A percentile compares a stretch with the other conserved stretches of the same genome.
phyloP scores from a whole-genome alignment of 2,888 invertebrate species.

The Deilephila elpenor region DNA sequence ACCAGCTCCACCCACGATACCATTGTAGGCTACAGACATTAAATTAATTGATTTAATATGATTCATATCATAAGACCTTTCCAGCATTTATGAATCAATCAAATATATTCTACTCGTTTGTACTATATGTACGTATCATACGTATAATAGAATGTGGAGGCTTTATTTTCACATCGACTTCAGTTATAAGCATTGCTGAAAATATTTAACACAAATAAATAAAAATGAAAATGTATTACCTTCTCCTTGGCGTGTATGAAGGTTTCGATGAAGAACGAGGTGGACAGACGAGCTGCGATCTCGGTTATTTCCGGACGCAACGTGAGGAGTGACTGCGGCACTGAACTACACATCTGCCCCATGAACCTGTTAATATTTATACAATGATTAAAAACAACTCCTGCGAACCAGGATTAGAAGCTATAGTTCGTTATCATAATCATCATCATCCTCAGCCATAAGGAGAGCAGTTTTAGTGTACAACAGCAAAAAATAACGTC shows the following conservation, averaged over 20 bases:
- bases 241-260: conserved; percentile 99
- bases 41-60: no score
- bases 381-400: not conserved
- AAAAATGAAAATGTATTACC: conserved; percentile 69
- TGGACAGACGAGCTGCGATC: conserved; percentile 93
- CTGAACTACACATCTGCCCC: conserved; percentile 97
- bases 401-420: not conserved
- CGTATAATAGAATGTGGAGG: no score
- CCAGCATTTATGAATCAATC: no score
- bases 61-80: no score
- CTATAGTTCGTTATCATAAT: not conserved
- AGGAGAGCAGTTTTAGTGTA: no score
- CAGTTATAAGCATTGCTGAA: no score
- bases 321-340: conserved; percentile 94
- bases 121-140: no score
- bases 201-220: no score
- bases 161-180: no score
- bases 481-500: no score
- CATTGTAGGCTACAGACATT: conserved; percentile 91
- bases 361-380: conserved; percentile 88
- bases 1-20: conserved; percentile 98
- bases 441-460: no score
- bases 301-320: conserved; percentile 92
- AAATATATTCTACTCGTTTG: no score
- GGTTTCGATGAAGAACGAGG: conserved; percentile 97